Conservation (phyloP, 2,888 invertebrate genomes). For the Pterostichus madidus region DNA sequence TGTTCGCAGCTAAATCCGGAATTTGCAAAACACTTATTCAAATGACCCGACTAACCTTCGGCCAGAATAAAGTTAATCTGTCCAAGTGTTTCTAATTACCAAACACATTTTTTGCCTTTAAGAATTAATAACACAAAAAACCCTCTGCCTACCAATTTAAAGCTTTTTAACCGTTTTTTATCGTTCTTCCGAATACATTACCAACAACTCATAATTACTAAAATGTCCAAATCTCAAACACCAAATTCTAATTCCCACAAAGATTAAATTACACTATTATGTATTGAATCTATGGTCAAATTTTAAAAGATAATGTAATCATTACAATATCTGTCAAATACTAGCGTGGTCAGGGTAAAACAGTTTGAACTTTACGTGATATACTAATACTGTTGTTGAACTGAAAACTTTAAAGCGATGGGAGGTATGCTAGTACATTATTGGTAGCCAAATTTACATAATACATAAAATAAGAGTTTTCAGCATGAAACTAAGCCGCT, state of each 20-base stretch:
- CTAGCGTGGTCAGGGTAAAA: background rate
- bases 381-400: too few species aligned
- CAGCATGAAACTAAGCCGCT: conserved; percentile 26
- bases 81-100: conserved; percentile 59
- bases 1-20: conserved; percentile 66
- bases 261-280: too few species aligned
- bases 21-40: conserved; percentile 75
- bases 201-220: too few species aligned
- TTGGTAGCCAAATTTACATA: conserved; percentile 33
- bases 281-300: too few species aligned
- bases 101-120: conserved; percentile 39
- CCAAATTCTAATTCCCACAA: too few species aligned
- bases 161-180: conserved; percentile 7
- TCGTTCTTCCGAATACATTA: conserved; percentile 4
- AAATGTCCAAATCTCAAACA: too few species aligned
- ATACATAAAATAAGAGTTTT: conserved; percentile 17
- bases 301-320: too few species aligned
- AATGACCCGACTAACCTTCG: conserved; percentile 70
- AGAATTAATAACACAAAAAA: conserved; percentile 52
- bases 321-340: too few species aligned
- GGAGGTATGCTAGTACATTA: conserved; percentile 9
- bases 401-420: conserved; percentile 3
- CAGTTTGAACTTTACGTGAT: background rate
- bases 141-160: conserved; percentile 19
- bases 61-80: conserved; percentile 54